Evolutionary conservation across 2,797 vertebrate genomes (phyloP), one percentile per base, ranked within the genome.

Genomic region (Poeciliopsis turneri): DNA sequence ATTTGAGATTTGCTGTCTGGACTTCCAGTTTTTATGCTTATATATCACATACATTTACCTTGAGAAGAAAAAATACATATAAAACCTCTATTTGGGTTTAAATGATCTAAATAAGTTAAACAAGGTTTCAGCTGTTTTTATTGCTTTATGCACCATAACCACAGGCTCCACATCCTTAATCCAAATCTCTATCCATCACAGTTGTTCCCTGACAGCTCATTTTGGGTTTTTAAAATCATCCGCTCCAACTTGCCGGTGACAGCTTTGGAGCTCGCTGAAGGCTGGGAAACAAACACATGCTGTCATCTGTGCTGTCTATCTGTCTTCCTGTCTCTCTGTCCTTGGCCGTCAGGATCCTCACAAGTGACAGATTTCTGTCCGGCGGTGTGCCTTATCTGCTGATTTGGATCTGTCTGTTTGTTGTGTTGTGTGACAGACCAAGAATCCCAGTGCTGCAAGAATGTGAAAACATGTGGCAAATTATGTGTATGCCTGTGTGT

Each of bases 351-450:
- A 87, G 75, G 82, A 87, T 92, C 84, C 86, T 90, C 84, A 79
- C 83, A 87, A 87, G 81, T 89, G 93, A 90, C 80, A 91, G 85
- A 77, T 90, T 93, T 90, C 84, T 82, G 49, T 88, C 90, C 75
- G 70, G 85, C 87, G 87, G 87, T 89, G 87, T 84, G 89, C 83
- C 77, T 84, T 75, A 76, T 93, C 88, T 85, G 89, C 87, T 86
- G 87, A 85, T 92, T 91, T 90, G 78, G 89, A 83, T 87, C 59
- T 5, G 83, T 77, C 73, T 84, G 77, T 75, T 91, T 87, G 78
- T 83, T 78, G 80, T 87, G 82, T 78, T 87, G 82, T 78, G 66
- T 80, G 72, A 43, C 45, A 59, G 66, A 76, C 57, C 74, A 73
- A 90, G 87, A 87, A 77, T 90, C 87, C 82, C 83, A 88, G 71